A percentile compares a stretch with the other conserved stretches of the same genome.
Conservation (phyloP, 2,113 vertebrate species). For the Trochalopteron elliotii region DNA sequence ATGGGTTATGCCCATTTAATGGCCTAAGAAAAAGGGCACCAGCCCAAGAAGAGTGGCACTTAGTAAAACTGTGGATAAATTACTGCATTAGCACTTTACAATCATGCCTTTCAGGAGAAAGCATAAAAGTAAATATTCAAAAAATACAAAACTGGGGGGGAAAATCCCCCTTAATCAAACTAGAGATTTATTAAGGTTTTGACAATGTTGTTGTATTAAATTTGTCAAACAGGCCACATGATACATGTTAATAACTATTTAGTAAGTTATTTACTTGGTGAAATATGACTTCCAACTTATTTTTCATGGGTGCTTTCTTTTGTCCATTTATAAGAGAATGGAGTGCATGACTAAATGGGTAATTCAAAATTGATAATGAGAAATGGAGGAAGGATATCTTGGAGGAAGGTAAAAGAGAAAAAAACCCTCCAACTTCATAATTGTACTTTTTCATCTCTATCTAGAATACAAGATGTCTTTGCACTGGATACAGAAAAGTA, state of each 20-base stretch:
- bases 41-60: slow-evolving; percentile 24
- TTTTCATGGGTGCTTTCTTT: neutral
- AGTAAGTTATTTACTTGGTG: neutral
- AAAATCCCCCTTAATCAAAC: neutral
- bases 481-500: slow-evolving; percentile 17
- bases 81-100: slow-evolving; percentile 41
- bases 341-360: neutral
- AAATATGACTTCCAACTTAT: neutral
- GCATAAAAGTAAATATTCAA: slow-evolving; percentile 3
- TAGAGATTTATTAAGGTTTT: neutral
- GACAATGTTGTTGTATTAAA: neutral
- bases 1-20: slow-evolving; percentile 48
- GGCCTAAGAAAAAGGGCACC: slow-evolving; percentile 40
- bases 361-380: neutral
- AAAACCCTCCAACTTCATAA: neutral
- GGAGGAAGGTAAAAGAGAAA: neutral
- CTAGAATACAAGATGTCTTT: neutral
- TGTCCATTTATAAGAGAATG: neutral
- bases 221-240: neutral
- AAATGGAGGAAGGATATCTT: neutral
- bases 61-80: slow-evolving; percentile 61
- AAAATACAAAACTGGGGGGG: neutral
- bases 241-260: neutral
- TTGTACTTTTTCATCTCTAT: neutral
- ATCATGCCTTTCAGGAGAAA: neutral